These are phyloP conservation scores for Calyptomena viridis DNA, from an alignment of 2,113 vertebrate species.

Conservation along the genomic window DNA sequence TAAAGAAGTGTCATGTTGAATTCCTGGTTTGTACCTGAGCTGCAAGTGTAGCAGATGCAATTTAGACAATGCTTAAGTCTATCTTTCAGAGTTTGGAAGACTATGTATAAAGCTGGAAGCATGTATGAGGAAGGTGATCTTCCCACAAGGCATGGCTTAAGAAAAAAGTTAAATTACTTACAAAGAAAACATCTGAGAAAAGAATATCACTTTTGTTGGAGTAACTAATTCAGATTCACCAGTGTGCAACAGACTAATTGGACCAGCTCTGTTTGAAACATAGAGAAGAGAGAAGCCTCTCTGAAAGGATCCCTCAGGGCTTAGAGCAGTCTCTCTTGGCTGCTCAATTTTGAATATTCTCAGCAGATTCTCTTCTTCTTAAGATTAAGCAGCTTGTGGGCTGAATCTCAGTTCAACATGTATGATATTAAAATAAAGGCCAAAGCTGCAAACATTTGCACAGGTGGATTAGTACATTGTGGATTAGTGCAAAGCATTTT, in stretches of 20 bases:
- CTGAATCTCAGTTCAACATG: neutral
- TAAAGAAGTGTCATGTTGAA: neutral
- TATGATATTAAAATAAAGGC: constrained; percentile 22
- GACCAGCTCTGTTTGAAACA: constrained; percentile 43
- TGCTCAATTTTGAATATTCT: constrained; percentile 17
- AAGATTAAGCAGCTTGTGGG: constrained; percentile 31
- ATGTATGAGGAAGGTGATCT: neutral
- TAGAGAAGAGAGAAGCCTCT: constrained; percentile 21
- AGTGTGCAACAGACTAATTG: constrained; percentile 49
- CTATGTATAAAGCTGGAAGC: neutral
- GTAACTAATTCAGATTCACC: constrained; percentile 56
- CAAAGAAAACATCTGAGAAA: constrained; percentile 41
- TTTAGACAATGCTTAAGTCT: neutral
- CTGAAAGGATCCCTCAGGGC: constrained; percentile 32
- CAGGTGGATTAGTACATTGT: neutral
- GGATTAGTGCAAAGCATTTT: constrained; percentile 2
- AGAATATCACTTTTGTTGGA: constrained; percentile 18
- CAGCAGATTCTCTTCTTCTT: constrained; percentile 24
- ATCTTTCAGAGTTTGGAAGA: neutral
- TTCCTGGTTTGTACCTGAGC: neutral
- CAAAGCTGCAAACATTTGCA: constrained; percentile 27
- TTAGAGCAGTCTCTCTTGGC: constrained; percentile 21
- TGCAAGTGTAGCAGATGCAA: neutral
- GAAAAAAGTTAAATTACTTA: constrained; percentile 20
- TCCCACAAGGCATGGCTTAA: constrained; percentile 18